Conservation (phyloP, 2,888 invertebrate species). For the Sympetrum striolatum region DNA sequence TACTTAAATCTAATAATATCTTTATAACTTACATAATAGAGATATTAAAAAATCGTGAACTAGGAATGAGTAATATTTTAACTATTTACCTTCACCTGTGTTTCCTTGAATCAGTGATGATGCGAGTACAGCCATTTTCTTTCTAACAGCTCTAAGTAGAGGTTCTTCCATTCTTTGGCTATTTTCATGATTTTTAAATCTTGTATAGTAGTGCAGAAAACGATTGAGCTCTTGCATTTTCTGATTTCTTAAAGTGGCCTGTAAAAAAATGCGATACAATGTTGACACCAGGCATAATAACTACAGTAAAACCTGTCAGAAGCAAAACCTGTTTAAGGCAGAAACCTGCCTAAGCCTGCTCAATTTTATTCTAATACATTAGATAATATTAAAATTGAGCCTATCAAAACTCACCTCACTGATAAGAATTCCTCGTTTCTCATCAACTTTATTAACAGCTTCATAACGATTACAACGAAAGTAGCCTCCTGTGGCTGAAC, state of each 20-base stretch:
- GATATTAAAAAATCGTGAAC: neutral
- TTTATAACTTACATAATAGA: neutral
- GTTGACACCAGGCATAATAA: too few relatives aligned
- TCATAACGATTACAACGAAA: conserved; percentile 71
- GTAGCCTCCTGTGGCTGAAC: conserved; percentile 73
- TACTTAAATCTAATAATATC: neutral
- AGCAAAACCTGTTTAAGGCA: too few relatives aligned
- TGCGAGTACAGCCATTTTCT: conserved; percentile 69
- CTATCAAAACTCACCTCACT: conserved; percentile 59
- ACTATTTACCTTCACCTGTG: conserved; percentile 47
- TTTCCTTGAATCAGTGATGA: conserved; percentile 59
- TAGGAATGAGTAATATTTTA: neutral
- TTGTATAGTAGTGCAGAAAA: conserved; percentile 71
- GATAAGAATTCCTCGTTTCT: conserved; percentile 65
- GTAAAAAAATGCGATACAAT: conserved; percentile 45
- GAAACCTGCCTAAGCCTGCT: too few relatives aligned
- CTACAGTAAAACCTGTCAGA: too few relatives aligned
- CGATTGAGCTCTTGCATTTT: conserved; percentile 69
- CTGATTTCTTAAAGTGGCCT: conserved; percentile 66
- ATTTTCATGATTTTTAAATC: conserved; percentile 71
- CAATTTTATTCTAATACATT: neutral
- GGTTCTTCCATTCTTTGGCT: conserved; percentile 70
- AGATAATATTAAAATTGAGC: neutral
- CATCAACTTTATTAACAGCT: conserved; percentile 69
- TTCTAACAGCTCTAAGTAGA: conserved; percentile 64